These are phyloP conservation scores for Oncorhynchus masou DNA, from an alignment of 2,113 vertebrate species.

Conservation along the genomic window DNA sequence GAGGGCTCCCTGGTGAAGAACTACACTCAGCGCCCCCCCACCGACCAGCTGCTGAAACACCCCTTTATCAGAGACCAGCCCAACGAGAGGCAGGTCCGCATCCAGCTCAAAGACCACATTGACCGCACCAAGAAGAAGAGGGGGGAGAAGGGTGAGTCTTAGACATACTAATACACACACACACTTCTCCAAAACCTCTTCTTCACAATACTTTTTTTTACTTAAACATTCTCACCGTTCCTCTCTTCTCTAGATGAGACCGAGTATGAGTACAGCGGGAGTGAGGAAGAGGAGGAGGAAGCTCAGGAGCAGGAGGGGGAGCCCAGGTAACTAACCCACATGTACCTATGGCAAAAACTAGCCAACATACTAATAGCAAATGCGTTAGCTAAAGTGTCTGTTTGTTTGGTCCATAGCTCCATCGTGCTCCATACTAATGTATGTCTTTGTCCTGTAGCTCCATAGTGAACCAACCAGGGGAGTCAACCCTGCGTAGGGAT, in stretches of 20 bases:
- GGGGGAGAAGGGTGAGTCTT: conserved; percentile 90
- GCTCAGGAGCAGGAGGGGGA: conserved; percentile 96
- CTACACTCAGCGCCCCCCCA: conserved; percentile 94
- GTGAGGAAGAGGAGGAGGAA: conserved; percentile 98
- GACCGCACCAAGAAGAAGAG: conserved; percentile 98
- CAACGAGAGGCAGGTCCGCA: conserved; percentile 97
- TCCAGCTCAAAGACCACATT: conserved; percentile 98
- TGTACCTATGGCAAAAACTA: background rate
- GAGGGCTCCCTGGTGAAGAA: conserved; percentile 99
- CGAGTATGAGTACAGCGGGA: conserved; percentile 97
- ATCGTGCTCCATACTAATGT: background rate
- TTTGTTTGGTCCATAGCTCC: background rate
- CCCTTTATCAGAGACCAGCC: conserved; percentile 98
- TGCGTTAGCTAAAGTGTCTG: background rate
- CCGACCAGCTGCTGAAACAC: conserved; percentile 95
- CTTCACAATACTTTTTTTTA: background rate
- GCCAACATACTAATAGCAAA: background rate
- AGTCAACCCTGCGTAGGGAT: conserved; percentile 94
- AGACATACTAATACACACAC: background rate
- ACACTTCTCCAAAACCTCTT: background rate
- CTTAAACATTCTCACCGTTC: background rate
- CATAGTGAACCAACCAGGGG: conserved; percentile 96
- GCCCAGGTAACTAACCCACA: conserved; percentile 82
- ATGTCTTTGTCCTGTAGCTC: conserved; percentile 74
- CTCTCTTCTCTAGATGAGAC: conserved; percentile 85